phyloP scores from a whole-genome alignment of 2,113 vertebrate species.

The Uria aalge region DNA sequence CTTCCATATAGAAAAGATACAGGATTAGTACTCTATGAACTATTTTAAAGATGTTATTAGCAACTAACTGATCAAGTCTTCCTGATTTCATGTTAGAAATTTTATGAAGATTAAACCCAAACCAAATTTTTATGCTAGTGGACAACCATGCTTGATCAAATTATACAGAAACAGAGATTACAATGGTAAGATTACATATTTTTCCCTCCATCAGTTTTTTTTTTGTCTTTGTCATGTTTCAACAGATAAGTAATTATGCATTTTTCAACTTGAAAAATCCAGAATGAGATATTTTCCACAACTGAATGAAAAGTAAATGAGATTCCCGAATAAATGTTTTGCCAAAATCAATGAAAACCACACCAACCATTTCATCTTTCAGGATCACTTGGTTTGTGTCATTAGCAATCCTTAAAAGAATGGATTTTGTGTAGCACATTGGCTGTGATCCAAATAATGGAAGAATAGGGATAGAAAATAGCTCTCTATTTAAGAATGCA shows the following conservation, averaged over 20 bases:
- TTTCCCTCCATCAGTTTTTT: background rate
- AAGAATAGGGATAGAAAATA: background rate
- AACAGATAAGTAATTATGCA: background rate
- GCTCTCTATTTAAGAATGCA: slow-evolving; percentile 3
- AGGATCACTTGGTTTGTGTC: slow-evolving; percentile 18
- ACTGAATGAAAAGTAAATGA: slow-evolving; percentile 11
- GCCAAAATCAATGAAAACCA: background rate
- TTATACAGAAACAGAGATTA: background rate
- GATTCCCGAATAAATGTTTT: background rate
- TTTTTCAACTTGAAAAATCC: slow-evolving; percentile 3
- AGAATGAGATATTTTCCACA: background rate
- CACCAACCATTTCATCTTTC: background rate
- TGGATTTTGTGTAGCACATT: background rate
- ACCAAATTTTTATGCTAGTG: background rate
- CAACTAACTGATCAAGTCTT: background rate
- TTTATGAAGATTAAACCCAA: background rate
- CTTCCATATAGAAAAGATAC: background rate
- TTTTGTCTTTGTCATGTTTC: background rate
- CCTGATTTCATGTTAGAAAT: background rate
- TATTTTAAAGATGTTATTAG: background rate
- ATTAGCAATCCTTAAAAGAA: slow-evolving; percentile 35
- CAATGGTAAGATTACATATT: background rate
- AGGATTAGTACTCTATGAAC: background rate
- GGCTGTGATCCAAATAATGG: background rate
- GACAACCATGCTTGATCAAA: background rate